phyloP scores from a whole-genome alignment of 2,888 invertebrate species.

The Netelia melanura region DNA sequence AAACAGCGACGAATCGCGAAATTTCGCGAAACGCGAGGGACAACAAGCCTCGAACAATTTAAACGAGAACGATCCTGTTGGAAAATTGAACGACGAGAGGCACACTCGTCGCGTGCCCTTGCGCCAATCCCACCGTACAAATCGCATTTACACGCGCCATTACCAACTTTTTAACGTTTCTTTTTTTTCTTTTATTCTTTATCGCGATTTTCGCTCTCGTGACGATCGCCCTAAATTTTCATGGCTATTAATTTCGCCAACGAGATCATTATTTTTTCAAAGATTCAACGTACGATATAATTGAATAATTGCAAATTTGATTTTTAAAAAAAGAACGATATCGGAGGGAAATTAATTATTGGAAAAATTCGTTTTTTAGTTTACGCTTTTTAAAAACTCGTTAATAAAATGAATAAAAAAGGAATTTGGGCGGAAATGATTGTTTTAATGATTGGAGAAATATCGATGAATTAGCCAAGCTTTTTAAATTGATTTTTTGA shows the following conservation, averaged over 20 bases:
- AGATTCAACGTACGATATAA: background rate
- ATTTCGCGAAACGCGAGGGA: slow-evolving; percentile 11
- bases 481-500: no score
- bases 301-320: no score
- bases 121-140: slow-evolving; percentile 49
- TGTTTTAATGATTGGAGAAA: no score
- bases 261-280: background rate
- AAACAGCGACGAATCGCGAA: background rate
- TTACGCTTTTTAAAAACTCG: no score
- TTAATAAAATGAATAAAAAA: no score
- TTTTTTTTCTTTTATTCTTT: no score
- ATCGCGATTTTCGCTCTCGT: no score
- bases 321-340: no score
- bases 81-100: slow-evolving; percentile 46
- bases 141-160: slow-evolving; percentile 18
- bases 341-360: no score
- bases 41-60: slow-evolving; percentile 35
- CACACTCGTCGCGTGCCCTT: slow-evolving; percentile 40
- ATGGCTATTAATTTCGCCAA: background rate
- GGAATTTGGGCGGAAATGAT: no score
- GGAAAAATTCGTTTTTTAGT: no score
- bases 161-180: background rate
- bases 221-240: background rate
- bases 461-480: no score
- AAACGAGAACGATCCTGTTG: slow-evolving; percentile 41